These are phyloP conservation scores for Erpornis zantholeuca DNA, from an alignment of 2,113 vertebrate genomes.

Conservation along the genomic window DNA sequence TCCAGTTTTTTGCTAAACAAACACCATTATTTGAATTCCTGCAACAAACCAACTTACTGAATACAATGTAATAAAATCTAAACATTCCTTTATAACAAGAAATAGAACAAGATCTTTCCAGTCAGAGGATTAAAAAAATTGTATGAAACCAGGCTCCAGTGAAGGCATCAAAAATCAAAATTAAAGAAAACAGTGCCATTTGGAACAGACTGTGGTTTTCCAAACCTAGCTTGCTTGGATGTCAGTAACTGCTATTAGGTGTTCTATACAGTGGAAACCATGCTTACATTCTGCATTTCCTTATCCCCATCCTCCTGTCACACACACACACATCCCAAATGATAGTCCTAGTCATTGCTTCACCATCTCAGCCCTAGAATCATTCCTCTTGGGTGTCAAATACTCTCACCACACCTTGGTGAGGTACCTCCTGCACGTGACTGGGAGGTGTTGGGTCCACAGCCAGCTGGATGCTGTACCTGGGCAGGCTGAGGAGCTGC, in stretches of 20 bases:
- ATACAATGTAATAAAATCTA: not conserved
- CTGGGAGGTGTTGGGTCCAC: not conserved
- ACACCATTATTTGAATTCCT: not conserved
- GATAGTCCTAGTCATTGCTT: not conserved
- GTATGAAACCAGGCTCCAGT: not conserved
- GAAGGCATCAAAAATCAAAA: not conserved
- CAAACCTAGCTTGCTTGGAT: not conserved
- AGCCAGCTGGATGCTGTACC: accelerated
- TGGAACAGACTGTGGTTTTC: not conserved
- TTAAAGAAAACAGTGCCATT: not conserved
- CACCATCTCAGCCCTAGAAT: not conserved
- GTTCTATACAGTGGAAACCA: not conserved
- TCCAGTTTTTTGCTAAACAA: not conserved
- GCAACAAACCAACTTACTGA: not conserved
- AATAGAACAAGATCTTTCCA: not conserved
- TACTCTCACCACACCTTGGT: not conserved
- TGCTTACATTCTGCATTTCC: not conserved
- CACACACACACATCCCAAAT: not conserved
- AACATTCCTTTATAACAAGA: not conserved
- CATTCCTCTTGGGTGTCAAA: not conserved
- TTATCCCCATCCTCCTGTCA: not conserved
- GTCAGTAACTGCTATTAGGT: not conserved
- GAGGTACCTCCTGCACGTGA: not conserved
- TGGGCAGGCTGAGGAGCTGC: not conserved
- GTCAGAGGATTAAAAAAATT: not conserved